These are phyloP conservation scores for Cryptus armator DNA, from an alignment of 2,888 invertebrate species.

Conservation along the genomic window DNA sequence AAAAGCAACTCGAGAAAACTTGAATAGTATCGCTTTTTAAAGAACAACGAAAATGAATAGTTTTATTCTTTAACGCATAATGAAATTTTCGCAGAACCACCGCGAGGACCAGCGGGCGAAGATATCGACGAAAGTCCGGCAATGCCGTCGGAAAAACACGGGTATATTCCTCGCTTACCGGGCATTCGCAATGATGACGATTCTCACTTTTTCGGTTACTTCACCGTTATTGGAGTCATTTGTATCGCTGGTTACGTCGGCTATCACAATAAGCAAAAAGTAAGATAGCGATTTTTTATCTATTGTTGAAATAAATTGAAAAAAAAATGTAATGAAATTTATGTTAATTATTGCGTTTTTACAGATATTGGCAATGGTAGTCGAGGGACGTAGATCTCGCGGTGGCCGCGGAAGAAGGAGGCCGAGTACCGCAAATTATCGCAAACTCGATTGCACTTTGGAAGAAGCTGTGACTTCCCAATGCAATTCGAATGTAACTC, in stretches of 20 bases:
- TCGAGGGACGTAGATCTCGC: conserved; percentile 87
- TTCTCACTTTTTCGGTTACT: conserved; percentile 90
- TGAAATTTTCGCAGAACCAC: conserved; percentile 28
- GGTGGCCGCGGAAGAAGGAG: conserved; percentile 85
- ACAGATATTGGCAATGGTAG: conserved; percentile 88
- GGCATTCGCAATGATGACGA: conserved; percentile 85
- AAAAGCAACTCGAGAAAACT: too few relatives aligned
- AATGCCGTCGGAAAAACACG: conserved; percentile 19
- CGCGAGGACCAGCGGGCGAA: conserved; percentile 21
- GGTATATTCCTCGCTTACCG: conserved; percentile 54
- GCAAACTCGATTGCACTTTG: conserved; percentile 89
- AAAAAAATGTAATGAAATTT: neutral
- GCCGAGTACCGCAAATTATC: conserved; percentile 88
- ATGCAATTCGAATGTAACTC: conserved; percentile 86
- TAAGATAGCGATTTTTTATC: conserved; percentile 72
- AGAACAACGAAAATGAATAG: too few relatives aligned
- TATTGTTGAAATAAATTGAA: conserved; percentile 31
- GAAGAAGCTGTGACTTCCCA: conserved; percentile 89
- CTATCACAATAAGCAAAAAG: conserved; percentile 89
- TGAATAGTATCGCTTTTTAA: too few relatives aligned
- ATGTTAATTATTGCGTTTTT: conserved; percentile 71
- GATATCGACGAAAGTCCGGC: conserved; percentile 22
- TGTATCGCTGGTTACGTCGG: conserved; percentile 88
- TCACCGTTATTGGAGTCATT: conserved; percentile 88
- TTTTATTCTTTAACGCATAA: neutral